phyloP scores from a whole-genome alignment of 2,888 invertebrate genomes.

The Idaea dimidiata region DNA sequence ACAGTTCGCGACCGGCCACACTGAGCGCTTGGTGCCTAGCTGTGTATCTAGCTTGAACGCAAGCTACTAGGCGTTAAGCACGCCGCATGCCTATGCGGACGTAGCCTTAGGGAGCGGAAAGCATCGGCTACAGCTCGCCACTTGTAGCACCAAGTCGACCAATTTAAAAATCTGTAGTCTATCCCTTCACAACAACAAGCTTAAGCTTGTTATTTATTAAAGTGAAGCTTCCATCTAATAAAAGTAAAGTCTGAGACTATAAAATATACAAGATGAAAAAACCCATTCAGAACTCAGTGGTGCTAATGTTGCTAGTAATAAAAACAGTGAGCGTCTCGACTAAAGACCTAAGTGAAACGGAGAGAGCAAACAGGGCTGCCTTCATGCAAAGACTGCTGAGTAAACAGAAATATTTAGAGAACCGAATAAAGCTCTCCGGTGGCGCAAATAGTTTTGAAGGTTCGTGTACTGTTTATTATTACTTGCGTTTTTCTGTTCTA shows the following conservation, averaged over 20 bases:
- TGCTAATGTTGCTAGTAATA: constrained; percentile 36
- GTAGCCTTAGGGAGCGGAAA: too few relatives aligned
- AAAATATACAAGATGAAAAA: constrained; percentile 23
- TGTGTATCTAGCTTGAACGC: too few relatives aligned
- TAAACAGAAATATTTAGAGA: constrained; percentile 86
- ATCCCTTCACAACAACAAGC: neutral
- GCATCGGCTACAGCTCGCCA: too few relatives aligned
- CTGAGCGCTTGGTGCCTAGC: too few relatives aligned
- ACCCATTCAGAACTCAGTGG: constrained; percentile 19
- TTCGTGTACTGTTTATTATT: constrained; percentile 45
- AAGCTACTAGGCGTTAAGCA: too few relatives aligned
- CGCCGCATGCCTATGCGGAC: too few relatives aligned
- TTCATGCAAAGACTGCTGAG: constrained; percentile 86
- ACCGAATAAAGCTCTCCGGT: constrained; percentile 86
- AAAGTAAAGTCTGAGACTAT: neutral
- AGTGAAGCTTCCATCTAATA: neutral
- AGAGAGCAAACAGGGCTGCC: constrained; percentile 70
- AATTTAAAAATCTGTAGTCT: too few relatives aligned
- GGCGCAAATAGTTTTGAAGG: constrained; percentile 87
- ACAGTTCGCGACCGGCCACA: too few relatives aligned
- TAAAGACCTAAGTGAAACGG: constrained; percentile 57
- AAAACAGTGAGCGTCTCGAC: constrained; percentile 37
- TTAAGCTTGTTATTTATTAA: neutral
- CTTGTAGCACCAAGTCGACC: too few relatives aligned
- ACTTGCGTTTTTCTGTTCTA: constrained; percentile 6